Conservation (phyloP, 2,888 invertebrate genomes). For the Agonopterix subpropinquella region DNA sequence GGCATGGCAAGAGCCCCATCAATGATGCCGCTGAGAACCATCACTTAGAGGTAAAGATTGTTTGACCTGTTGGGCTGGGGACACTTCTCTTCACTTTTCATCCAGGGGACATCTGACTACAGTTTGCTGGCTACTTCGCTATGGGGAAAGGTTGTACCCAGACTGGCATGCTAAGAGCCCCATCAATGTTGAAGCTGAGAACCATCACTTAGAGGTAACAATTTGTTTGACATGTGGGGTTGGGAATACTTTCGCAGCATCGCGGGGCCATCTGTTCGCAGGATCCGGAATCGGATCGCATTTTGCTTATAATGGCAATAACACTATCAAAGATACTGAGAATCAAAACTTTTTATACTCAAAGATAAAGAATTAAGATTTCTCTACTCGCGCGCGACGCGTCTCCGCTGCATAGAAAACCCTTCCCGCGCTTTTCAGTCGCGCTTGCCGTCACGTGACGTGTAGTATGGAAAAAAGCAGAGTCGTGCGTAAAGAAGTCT, state of each 20-base stretch:
- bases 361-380: too few species aligned
- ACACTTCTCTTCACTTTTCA: conserved; percentile 92
- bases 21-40: conserved; percentile 95
- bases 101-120: conserved; percentile 88
- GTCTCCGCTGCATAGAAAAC: too few species aligned
- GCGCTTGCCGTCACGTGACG: too few species aligned
- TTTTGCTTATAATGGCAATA: background rate
- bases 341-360: background rate
- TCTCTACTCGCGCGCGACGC: too few species aligned
- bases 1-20: conserved; percentile 92
- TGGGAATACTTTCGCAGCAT: conserved; percentile 92
- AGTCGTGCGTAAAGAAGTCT: too few species aligned
- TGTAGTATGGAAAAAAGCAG: too few species aligned
- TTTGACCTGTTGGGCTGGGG: conserved; percentile 78
- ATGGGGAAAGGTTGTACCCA: conserved; percentile 85
- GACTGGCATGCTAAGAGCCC: conserved; percentile 94
- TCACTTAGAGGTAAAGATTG: conserved; percentile 83
- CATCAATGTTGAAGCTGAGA: conserved; percentile 93
- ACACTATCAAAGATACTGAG: background rate
- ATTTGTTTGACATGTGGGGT: conserved; percentile 70
- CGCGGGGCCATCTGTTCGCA: conserved; percentile 89
- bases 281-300: conserved; percentile 48
- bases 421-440: too few species aligned
- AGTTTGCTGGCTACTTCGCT: conserved; percentile 88
- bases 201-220: conserved; percentile 89